Evolutionary conservation across 2,888 invertebrate genomes (phyloP).

Genomic region (Drosophila helvetica): DNA sequence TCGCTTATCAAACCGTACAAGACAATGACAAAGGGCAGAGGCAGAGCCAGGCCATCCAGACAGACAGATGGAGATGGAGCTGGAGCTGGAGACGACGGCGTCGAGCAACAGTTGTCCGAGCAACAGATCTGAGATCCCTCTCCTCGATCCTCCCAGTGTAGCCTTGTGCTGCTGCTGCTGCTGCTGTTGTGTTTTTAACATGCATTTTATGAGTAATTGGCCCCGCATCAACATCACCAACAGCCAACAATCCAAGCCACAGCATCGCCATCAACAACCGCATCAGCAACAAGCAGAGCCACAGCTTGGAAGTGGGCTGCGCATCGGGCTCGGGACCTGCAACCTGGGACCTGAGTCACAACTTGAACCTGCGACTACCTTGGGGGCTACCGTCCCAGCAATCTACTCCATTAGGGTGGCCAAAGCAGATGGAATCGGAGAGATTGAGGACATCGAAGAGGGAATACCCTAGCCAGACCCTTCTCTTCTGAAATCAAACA

Average conservation of each 20-base stretch:
- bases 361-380: conserved; percentile 47
- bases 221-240: conserved; percentile 69
- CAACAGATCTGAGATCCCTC: conserved; percentile 28
- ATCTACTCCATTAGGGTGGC: conserved; percentile 74
- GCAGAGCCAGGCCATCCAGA: conserved; percentile 44
- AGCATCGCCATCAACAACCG: conserved; percentile 20
- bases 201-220: conserved; percentile 79
- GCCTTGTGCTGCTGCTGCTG: conserved; percentile 29
- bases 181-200: conserved; percentile 65
- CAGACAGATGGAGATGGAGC: conserved; percentile 35
- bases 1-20: conserved; percentile 75
- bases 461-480: conserved; percentile 16
- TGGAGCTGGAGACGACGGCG: conserved; percentile 53
- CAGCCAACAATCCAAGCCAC: conserved; percentile 12
- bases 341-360: conserved; percentile 63
- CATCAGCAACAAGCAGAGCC: conserved; percentile 8
- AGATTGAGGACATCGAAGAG: conserved; percentile 15
- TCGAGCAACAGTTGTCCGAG: conserved; percentile 75
- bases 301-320: conserved; percentile 40
- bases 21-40: conserved; percentile 81
- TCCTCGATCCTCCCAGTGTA: neutral
- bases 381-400: conserved; percentile 67
- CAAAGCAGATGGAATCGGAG: conserved; percentile 38
- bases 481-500: neutral
- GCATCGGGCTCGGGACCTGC: conserved; percentile 8